Evolutionary conservation across 2,797 vertebrate species (phyloP).

Genomic region (Cyprinodon diabolis): DNA sequence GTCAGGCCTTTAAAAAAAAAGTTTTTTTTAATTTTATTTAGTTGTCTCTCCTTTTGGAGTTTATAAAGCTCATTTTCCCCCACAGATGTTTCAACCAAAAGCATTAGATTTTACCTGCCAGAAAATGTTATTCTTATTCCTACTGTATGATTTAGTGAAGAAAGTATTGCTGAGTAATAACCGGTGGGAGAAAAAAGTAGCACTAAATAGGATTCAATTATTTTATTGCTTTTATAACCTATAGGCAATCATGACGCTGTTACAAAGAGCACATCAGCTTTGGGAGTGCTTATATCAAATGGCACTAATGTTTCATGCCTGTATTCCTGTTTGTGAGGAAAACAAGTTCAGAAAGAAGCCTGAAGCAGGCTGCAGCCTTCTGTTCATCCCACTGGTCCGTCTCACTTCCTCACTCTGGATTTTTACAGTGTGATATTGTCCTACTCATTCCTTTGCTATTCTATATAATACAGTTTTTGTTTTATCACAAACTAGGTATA

Average conservation of each 20-base stretch:
- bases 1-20: too few species aligned
- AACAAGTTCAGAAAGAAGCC: constrained; percentile 52
- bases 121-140: not conserved
- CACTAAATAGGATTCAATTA: not conserved
- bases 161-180: not conserved
- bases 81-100: not conserved
- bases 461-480: constrained; percentile 1
- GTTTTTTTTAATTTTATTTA: too few species aligned
- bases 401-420: constrained; percentile 13
- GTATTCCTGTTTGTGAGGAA: constrained; percentile 23
- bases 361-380: constrained; percentile 24
- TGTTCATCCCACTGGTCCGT: constrained; percentile 33
- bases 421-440: constrained; percentile 35
- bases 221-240: not conserved
- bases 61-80: too few species aligned
- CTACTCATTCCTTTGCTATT: constrained; percentile 43
- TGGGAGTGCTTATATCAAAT: constrained; percentile 10
- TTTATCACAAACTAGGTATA: not conserved
- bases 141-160: too few species aligned
- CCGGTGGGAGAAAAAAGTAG: not conserved
- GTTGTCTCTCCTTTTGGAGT: too few species aligned
- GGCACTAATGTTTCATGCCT: constrained; percentile 21
- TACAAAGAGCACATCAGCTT: constrained; percentile 7
- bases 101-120: not conserved
- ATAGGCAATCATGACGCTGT: not conserved